Conservation (phyloP, 2,113 vertebrate genomes). For the Onychostoma macrolepis region DNA sequence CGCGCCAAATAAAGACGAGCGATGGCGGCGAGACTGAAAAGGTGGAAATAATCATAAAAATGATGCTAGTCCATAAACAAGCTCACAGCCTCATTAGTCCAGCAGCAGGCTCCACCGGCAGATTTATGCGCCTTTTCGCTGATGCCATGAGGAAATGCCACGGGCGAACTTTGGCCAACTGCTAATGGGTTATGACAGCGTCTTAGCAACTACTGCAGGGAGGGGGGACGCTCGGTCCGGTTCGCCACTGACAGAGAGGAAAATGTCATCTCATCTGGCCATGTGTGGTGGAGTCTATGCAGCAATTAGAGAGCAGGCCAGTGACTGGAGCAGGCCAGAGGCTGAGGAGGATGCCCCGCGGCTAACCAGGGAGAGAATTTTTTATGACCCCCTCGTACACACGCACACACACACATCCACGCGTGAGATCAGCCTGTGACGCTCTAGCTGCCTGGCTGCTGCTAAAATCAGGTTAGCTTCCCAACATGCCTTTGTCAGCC, state of each 20-base stretch:
- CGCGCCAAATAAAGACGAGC: conserved; percentile 75
- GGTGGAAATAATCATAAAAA: conserved; percentile 96
- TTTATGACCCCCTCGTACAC: conserved; percentile 70
- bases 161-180: conserved; percentile 89
- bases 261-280: conserved; percentile 92
- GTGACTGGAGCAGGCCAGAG: conserved; percentile 92
- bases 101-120: conserved; percentile 88
- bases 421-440: conserved; percentile 59
- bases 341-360: conserved; percentile 91
- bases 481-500: conserved; percentile 62
- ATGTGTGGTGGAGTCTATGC: conserved; percentile 86
- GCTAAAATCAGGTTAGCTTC: conserved; percentile 71
- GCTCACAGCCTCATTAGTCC: conserved; percentile 96
- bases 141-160: conserved; percentile 94
- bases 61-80: conserved; percentile 91
- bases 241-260: conserved; percentile 59
- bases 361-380: conserved; percentile 83
- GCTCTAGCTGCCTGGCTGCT: conserved; percentile 48
- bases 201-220: conserved; percentile 93
- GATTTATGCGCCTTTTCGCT: conserved; percentile 89
- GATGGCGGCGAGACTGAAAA: conserved; percentile 78
- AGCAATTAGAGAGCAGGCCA: conserved; percentile 97
- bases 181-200: conserved; percentile 96
- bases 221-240: conserved; percentile 59
- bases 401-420: conserved; percentile 54